Percentiles rank a stretch among this genome's conserved stretches.
Conservation (phyloP, 2,113 vertebrate genomes). For the Xyrauchen texanus region DNA sequence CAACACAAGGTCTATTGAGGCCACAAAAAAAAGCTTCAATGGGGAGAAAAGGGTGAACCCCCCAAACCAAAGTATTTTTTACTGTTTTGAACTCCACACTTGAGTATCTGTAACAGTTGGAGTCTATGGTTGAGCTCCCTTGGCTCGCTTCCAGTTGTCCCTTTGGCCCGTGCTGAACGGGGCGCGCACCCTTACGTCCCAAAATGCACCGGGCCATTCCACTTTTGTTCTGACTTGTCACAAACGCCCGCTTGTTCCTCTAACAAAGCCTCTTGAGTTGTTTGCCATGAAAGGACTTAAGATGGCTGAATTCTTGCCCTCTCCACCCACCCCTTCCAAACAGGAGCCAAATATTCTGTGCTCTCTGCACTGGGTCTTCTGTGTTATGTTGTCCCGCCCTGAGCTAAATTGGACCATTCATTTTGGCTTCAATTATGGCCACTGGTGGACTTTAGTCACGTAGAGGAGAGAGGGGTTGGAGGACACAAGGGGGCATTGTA, state of each 20-base stretch:
- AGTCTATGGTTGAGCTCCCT: conserved; percentile 37
- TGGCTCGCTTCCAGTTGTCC: conserved; percentile 46
- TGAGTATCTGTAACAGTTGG: conserved; percentile 39
- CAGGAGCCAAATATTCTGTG: conserved; percentile 46
- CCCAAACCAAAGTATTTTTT: not conserved
- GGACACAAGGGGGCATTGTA: conserved; percentile 51
- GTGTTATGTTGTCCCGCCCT: not conserved
- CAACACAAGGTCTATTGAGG: conserved; percentile 16
- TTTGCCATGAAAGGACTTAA: conserved; percentile 55
- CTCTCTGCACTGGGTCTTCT: not conserved
- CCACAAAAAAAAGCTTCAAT: conserved; percentile 34
- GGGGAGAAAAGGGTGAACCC: not conserved
- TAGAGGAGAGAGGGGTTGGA: not conserved
- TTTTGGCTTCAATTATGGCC: conserved; percentile 46
- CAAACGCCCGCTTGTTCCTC: conserved; percentile 57
- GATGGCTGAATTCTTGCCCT: conserved; percentile 45
- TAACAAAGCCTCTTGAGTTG: conserved; percentile 58
- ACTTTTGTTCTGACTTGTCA: conserved; percentile 48
- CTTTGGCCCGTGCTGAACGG: conserved; percentile 41
- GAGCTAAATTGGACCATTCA: conserved; percentile 54
- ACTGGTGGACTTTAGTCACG: conserved; percentile 39
- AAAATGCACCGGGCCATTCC: conserved; percentile 46
- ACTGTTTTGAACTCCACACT: conserved; percentile 1
- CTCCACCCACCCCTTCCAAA: conserved; percentile 42
- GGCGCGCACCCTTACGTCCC: conserved; percentile 27